Base-by-base conservation (phyloP, 1,140 invertebrate species). In the Zaprionus tsacasi region DNA sequence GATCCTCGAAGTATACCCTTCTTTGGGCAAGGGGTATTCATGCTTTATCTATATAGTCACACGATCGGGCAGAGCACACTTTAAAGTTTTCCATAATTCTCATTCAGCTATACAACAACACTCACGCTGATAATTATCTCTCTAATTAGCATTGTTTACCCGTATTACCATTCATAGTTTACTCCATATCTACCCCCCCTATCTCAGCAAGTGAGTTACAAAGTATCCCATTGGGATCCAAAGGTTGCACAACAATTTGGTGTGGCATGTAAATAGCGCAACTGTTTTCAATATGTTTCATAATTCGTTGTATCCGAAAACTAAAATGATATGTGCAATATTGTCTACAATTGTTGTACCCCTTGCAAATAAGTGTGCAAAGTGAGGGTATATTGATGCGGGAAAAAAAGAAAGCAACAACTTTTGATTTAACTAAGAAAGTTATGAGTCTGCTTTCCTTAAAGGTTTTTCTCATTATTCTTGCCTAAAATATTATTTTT, bases 201-300 rank as follows among this genome's bases (percentile, higher is more conserved):
- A 5, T 17, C 8, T 0, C 5, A 3, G 17, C 27, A 30, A 5
- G 25, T 2, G 25, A 27, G 25, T 21, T 48, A 50, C 45, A 50
- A 12, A 12, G 11, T 4, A 50, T 12, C 17, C 45, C 45, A 3
- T 21, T 12, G 45, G 45, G 17, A n/a, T 25, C 17, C 17, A 50
- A 50, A 12, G 45, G 8, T 25, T 17, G 8, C 10, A 25, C 45
- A 50, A 50, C 11, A 45, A 50, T 50, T 50, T 50, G 11, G 45
- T 50, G 10, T 48, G 45, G 15, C 45, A 21, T 21, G 45, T 48
- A 21, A 48, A 48, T 48, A 21, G 15, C 10, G 45, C 12, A 6
- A 27, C 27, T 25, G 52, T 55, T 55, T 55, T 30, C 27, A 33
- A 55, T 55, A 55, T 55, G 52, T 30, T 55, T 33, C 21, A 55